Evolutionary conservation across 64 coral and sea anemone species (phyloP), one percentile per base, ranked within the genome.

Genomic region (Montipora efflorescens): DNA sequence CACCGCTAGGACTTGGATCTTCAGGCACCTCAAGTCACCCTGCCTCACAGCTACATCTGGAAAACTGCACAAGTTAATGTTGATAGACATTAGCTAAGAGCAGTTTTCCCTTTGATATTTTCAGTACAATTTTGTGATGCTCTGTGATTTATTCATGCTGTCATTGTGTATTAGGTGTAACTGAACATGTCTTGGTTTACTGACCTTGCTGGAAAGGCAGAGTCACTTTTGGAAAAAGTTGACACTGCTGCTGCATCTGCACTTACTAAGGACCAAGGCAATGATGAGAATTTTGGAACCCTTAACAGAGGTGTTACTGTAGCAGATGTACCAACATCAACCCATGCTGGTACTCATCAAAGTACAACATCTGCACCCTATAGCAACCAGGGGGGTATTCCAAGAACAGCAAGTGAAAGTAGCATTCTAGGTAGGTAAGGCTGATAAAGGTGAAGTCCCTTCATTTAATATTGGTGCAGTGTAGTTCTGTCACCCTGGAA

Each of bases 171-270:
- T 21, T 72, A 71, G 82, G 68, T 71, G 48, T 23, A 49, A 86
- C 19, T 50, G 62, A 86, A 44, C 46, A 99, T 99, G 98, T 99
- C 98, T 0, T 99, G 98, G 98, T 94, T 99, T 21, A 92, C 83
- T 78, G 92, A 96, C 5, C 76, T 99, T 52, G 98, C 98, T 50
- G 98, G 94, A 7, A 99, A 96, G 66, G 98, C 98, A 58, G 98
- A 99, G 82, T 96, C 87, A 2, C 90, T 99, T 61, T 87, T 99
- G 36, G 98, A 99, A 43, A 96, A 94, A 48, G 95, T 99, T 64
- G 98, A 99, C 71, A 91, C 94, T 47, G 89, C 84, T 55, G 98
- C 98, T 62, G 90, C 93, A 4, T 87, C 78, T 87, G 98, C 90
- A 49, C 64, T 98, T 15, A 91, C 93, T 75, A 93, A 80, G 21